A percentile compares a stretch with the other conserved stretches of the same genome.
phyloP scores from a whole-genome alignment of 1,140 invertebrate species.

The Marisa cornuarietis region DNA sequence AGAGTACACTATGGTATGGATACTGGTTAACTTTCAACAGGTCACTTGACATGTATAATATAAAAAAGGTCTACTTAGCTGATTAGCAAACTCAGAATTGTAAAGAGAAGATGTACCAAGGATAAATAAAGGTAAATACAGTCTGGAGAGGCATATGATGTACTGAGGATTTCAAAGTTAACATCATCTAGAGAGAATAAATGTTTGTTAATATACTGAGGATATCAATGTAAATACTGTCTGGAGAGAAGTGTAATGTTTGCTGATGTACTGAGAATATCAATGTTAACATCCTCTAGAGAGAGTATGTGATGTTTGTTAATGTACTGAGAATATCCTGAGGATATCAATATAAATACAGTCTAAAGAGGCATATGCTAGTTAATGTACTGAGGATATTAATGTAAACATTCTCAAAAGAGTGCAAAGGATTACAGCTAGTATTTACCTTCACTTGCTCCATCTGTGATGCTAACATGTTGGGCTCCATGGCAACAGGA shows the following conservation, averaged over 20 bases:
- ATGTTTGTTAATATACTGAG: too few relatives aligned
- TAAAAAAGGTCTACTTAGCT: too few relatives aligned
- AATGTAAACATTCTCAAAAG: not conserved
- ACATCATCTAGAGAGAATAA: not conserved
- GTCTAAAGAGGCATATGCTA: not conserved
- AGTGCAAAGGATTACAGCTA: not conserved
- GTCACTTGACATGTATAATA: too few relatives aligned
- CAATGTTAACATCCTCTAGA: not conserved
- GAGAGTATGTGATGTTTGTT: too few relatives aligned
- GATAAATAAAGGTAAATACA: not conserved
- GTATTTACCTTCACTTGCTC: constrained; percentile 79
- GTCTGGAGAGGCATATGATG: too few relatives aligned
- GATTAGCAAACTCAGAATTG: too few relatives aligned
- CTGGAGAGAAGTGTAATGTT: not conserved
- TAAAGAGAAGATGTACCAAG: not conserved
- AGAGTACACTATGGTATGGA: not conserved
- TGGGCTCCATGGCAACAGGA: constrained; percentile 91
- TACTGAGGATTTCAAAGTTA: not conserved
- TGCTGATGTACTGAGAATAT: not conserved
- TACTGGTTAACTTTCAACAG: too few relatives aligned
- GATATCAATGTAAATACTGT: not conserved
- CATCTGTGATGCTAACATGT: constrained; percentile 93
- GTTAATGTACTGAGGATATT: not conserved
- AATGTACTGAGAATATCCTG: not conserved
- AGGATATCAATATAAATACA: not conserved